phyloP scores from a whole-genome alignment of 1,140 invertebrate species.

The Brachionus rotundiformis region DNA sequence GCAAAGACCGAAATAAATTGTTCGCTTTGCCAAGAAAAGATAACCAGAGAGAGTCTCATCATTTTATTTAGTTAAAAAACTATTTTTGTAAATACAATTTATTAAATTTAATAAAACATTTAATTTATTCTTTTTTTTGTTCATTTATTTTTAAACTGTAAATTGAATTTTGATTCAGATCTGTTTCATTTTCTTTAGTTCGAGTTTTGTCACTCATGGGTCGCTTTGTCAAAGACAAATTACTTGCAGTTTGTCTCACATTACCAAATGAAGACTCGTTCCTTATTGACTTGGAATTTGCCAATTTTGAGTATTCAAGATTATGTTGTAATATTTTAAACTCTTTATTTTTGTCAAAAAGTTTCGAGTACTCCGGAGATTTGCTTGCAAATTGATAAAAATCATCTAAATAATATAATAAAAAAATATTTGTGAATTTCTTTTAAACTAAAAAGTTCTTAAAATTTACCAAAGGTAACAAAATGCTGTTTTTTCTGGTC shows the following conservation, averaged over 20 bases:
- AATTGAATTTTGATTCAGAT: not conserved
- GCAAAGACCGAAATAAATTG: not conserved
- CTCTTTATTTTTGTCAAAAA: not conserved
- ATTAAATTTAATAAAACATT: not conserved
- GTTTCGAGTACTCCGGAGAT: not conserved
- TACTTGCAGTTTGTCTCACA: not conserved
- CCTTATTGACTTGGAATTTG: not conserved
- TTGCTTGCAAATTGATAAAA: not conserved
- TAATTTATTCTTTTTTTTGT: not conserved
- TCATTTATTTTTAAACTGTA: not conserved
- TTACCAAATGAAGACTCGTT: not conserved
- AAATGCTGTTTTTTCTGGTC: slow-evolving; percentile 16
- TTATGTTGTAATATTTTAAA: not conserved
- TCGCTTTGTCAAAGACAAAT: not conserved
- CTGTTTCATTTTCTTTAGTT: not conserved
- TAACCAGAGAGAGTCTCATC: not conserved
- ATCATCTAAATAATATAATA: not conserved
- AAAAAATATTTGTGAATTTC: not conserved
- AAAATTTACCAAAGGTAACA: slow-evolving; percentile 26
- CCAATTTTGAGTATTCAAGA: not conserved
- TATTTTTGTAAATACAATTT: not conserved
- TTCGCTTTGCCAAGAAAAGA: not conserved
- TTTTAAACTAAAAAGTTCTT: not conserved
- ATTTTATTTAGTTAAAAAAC: not conserved
- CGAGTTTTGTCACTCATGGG: not conserved